Conservation (phyloP, 1,140 invertebrate genomes). For the Dendrolimus punctatus region DNA sequence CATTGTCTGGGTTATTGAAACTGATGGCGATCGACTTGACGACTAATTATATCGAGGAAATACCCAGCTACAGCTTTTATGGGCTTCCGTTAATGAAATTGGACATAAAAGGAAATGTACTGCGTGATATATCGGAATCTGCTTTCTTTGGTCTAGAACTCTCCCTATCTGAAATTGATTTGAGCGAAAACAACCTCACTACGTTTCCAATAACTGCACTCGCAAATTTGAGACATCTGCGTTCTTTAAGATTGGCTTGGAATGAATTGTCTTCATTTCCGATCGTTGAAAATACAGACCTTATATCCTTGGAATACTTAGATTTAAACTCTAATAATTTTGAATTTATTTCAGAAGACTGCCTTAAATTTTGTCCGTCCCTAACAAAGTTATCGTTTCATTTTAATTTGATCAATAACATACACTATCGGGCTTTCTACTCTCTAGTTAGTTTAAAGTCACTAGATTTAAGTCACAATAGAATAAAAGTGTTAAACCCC, state of each 20-base stretch:
- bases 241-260: constrained; percentile 84
- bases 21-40: constrained; percentile 88
- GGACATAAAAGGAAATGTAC: constrained; percentile 87
- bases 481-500: constrained; percentile 84
- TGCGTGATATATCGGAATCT: constrained; percentile 85
- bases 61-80: constrained; percentile 90
- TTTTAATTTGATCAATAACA: constrained; percentile 85
- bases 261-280: constrained; percentile 81
- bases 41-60: constrained; percentile 85
- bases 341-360: constrained; percentile 82
- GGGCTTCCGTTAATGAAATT: constrained; percentile 86
- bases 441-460: constrained; percentile 84
- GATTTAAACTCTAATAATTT: constrained; percentile 93
- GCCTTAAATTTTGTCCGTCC: constrained; percentile 88
- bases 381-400: constrained; percentile 86
- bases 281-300: constrained; percentile 78
- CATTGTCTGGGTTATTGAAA: constrained; percentile 80
- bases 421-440: constrained; percentile 85
- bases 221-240: constrained; percentile 81
- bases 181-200: constrained; percentile 89
- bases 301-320: constrained; percentile 82
- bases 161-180: constrained; percentile 85
- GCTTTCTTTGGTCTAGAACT: constrained; percentile 89
- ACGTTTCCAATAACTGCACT: constrained; percentile 86
- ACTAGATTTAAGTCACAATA: constrained; percentile 90